Percentiles rank a stretch among this genome's conserved stretches.
Conservation (phyloP, 2,888 invertebrate species). For the Caenorhabditis uteleia region DNA sequence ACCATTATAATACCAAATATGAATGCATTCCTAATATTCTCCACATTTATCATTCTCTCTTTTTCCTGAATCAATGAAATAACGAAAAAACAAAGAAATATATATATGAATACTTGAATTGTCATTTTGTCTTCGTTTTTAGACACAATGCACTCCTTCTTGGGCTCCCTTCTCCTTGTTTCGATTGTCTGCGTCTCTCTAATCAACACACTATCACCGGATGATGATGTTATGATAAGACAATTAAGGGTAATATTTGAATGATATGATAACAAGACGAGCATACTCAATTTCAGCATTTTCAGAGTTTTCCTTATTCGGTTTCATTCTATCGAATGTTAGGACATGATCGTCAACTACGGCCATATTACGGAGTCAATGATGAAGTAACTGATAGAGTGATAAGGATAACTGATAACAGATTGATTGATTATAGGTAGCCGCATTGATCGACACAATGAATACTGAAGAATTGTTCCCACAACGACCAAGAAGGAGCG, state of each 20-base stretch:
- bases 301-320: constrained; percentile 62
- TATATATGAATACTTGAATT: no score
- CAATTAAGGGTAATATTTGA: no score
- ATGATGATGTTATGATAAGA: no score
- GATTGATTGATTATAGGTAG: constrained; percentile 13
- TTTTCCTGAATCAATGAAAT: no score
- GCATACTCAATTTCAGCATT: constrained; percentile 2
- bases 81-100: no score
- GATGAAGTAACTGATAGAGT: constrained; percentile 34
- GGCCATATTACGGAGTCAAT: constrained; percentile 48
- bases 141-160: no score
- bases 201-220: no score
- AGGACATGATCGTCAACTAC: constrained; percentile 47
- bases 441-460: constrained; percentile 38
- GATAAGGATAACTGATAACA: background rate
- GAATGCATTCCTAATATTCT: no score
- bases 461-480: constrained; percentile 24
- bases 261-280: background rate
- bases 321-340: constrained; percentile 55
- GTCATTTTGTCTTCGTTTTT: no score
- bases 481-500: constrained; percentile 28
- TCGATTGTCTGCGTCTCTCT: background rate
- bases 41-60: no score
- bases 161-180: background rate
- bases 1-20: no score